Evolutionary conservation across 35 echinoderm and acorn worm species (phyloP).

Genomic region (Chiridota heheva): DNA sequence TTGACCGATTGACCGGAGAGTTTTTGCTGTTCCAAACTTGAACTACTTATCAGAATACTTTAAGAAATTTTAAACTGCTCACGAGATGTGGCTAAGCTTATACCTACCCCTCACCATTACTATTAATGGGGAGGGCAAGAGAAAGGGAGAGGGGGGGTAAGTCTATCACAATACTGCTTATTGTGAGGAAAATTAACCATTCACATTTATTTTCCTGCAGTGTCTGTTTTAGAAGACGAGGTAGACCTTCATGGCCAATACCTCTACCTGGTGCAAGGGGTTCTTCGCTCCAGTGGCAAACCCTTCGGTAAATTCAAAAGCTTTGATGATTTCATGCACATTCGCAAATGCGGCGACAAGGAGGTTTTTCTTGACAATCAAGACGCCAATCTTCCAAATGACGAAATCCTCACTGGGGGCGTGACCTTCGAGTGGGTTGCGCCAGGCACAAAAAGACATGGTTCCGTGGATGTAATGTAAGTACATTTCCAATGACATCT

Average conservation of each 20-base stretch:
- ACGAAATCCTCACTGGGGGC: background rate
- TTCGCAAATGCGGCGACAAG: constrained; percentile 33
- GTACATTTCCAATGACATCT: too few relatives aligned
- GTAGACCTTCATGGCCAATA: background rate
- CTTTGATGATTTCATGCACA: constrained; percentile 21
- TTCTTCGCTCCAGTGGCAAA: constrained; percentile 27
- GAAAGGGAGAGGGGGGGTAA: too few relatives aligned
- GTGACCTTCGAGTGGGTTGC: constrained; percentile 49
- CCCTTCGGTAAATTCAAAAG: constrained; percentile 38
- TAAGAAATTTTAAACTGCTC: too few relatives aligned
- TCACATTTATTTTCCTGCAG: constrained; percentile 9
- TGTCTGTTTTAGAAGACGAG: constrained; percentile 30
- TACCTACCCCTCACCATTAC: too few relatives aligned
- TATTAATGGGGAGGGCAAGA: too few relatives aligned
- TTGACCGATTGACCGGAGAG: too few relatives aligned
- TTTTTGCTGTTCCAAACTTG: too few relatives aligned
- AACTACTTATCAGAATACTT: too few relatives aligned
- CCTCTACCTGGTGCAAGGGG: constrained; percentile 27
- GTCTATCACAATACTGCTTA: too few relatives aligned
- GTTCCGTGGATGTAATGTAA: constrained; percentile 23
- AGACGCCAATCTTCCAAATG: background rate
- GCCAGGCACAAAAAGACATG: constrained; percentile 1
- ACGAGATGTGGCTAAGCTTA: too few relatives aligned
- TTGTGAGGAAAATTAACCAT: too few relatives aligned
- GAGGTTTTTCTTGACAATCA: constrained; percentile 30